phyloP scores from a whole-genome alignment of 1,140 invertebrate genomes.

The Solen grandis region DNA sequence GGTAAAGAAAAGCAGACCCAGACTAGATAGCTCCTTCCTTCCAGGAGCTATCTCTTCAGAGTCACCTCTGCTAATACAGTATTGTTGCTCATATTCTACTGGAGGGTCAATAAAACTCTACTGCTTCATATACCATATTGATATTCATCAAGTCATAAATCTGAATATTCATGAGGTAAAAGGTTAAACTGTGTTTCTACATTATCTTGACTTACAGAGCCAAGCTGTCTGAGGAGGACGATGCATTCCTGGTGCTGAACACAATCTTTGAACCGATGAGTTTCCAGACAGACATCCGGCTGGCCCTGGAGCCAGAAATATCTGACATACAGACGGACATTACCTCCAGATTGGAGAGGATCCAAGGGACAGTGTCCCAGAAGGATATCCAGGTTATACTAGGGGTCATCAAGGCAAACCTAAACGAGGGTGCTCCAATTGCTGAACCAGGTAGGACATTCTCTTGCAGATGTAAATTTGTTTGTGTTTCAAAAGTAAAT shows the following conservation, averaged over 20 bases:
- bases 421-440: slow-evolving; percentile 83
- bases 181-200: too few relatives aligned
- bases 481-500: too few relatives aligned
- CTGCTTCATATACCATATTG: too few relatives aligned
- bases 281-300: slow-evolving; percentile 88
- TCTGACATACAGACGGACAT: slow-evolving; percentile 84
- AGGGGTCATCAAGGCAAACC: slow-evolving; percentile 72
- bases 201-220: slow-evolving; percentile 69
- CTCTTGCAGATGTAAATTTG: too few relatives aligned
- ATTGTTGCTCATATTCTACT: too few relatives aligned
- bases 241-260: slow-evolving; percentile 84
- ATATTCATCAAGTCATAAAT: too few relatives aligned
- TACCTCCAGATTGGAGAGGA: slow-evolving; percentile 71
- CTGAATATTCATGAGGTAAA: too few relatives aligned
- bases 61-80: too few relatives aligned
- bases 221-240: slow-evolving; percentile 73
- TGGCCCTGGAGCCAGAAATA: slow-evolving; percentile 82
- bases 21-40: too few relatives aligned
- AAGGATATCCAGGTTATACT: slow-evolving; percentile 72
- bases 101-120: too few relatives aligned
- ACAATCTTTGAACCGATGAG: slow-evolving; percentile 87
- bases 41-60: too few relatives aligned
- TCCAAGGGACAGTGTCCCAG: slow-evolving; percentile 67
- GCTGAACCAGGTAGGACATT: slow-evolving; percentile 59
- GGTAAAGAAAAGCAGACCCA: too few relatives aligned